Base-by-base conservation (phyloP, 2,113 vertebrate genomes). In the Thryonomys swinderianus region DNA sequence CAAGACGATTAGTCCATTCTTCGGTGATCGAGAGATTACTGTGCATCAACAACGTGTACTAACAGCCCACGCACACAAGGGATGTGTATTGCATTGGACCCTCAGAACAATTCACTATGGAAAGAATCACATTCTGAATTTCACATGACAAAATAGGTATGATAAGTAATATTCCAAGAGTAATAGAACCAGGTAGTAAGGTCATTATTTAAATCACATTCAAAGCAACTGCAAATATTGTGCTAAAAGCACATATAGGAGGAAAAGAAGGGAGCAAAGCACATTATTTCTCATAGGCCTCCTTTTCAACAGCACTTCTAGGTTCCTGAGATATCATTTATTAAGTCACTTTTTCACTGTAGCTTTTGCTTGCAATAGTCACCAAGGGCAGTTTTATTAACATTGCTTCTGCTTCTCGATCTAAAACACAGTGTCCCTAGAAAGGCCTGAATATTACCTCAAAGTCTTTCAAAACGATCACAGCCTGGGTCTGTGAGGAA, bases 71-170 rank as follows among this genome's bases (percentile, higher is more conserved):
- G 64, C 61, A 78, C 61, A 27, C 45, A 62, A 55, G n/a, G 5
- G 32, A 74, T 73, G 7, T 84, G 8, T 61, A 85, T 62, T 85
- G 13, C 42, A 90, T 85, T 93, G 79, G 37, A 23, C 73, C 27
- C 48, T 71, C 61, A 93, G 7, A 89, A 66, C 78, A 88, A 93
- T n/a, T 83, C 73, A 81, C n/a, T 45, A 18, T 78, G 42, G 40
- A 37, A 27, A 42, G 73, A 86, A 79, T 42, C 55, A 13, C 45
- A 64, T 61, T 53, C 25, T 45, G 88, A 92, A 66, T 84, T 94
- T 67, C 34, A 91, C n/a, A 37, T 57, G 9, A 94, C 17, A 88
- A 73, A 61, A 73, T 34, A 3, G 2, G 8, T 12, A 71, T 5
- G 61, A 37, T 69, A 88, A 73, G 66, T 37, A 87, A 62, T 12